Evolutionary conservation across 2,888 invertebrate genomes (phyloP).

Genomic region (Phyllotreta cruciferae): DNA sequence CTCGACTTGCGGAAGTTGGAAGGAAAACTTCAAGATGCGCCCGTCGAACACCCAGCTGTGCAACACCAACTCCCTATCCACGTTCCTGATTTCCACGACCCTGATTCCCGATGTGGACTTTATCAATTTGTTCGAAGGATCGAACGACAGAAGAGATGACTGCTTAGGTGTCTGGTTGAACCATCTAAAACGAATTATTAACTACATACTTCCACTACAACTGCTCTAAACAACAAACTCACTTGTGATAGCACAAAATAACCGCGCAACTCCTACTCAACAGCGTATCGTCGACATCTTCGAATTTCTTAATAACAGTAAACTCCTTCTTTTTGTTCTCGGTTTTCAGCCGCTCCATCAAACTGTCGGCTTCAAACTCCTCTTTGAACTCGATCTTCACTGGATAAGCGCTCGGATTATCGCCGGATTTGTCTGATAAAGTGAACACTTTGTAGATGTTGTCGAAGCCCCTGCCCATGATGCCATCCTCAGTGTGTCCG

Average conservation of each 20-base stretch:
- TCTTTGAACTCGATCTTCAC: constrained; percentile 50
- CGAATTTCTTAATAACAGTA: constrained; percentile 45
- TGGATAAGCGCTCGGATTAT: constrained; percentile 36
- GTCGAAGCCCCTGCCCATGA: constrained; percentile 93
- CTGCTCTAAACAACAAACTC: too few species aligned
- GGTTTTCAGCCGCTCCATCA: constrained; percentile 42
- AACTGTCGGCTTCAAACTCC: constrained; percentile 45
- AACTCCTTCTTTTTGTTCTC: constrained; percentile 46
- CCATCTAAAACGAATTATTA: constrained; percentile 58
- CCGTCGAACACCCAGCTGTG: constrained; percentile 71
- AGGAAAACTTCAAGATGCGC: constrained; percentile 65
- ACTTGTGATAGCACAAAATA: constrained; percentile 72
- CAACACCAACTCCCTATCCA: constrained; percentile 67
- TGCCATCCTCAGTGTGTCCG: constrained; percentile 88
- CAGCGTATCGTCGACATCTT: constrained; percentile 63
- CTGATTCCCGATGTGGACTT: constrained; percentile 70
- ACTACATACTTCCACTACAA: too few species aligned
- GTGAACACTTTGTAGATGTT: constrained; percentile 80
- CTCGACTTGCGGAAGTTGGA: constrained; percentile 65
- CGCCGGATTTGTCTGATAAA: not conserved
- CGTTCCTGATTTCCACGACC: constrained; percentile 71
- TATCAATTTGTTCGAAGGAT: constrained; percentile 58
- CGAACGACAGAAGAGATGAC: constrained; percentile 51
- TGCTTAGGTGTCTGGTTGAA: constrained; percentile 55
- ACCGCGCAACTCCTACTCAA: constrained; percentile 71